phyloP scores from a whole-genome alignment of 2,113 vertebrate species.

The Neofelis nebulosa region DNA sequence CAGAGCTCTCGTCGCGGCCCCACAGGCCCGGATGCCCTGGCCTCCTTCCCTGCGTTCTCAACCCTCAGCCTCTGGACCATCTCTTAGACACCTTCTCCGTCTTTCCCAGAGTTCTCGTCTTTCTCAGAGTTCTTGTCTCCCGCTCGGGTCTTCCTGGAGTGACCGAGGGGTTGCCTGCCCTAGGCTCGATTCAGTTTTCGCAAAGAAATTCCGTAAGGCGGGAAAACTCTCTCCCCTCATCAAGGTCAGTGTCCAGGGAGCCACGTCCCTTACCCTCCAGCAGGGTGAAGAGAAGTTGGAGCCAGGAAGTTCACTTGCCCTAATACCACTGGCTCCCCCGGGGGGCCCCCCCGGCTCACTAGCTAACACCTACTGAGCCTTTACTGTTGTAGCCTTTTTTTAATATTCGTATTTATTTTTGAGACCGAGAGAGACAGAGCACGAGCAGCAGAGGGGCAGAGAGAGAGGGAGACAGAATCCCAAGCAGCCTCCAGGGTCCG shows the following conservation, averaged over 20 bases:
- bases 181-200: neutral
- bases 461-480: no score
- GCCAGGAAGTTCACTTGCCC: neutral
- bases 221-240: neutral
- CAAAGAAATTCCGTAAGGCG: neutral
- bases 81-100: neutral
- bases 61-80: neutral
- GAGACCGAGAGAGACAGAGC: no score
- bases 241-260: neutral
- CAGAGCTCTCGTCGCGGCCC: neutral
- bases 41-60: neutral
- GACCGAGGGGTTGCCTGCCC: neutral
- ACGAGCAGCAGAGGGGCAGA: no score
- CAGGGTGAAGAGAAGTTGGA: neutral
- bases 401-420: no score
- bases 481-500: no score
- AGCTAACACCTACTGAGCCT: neutral
- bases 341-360: no score
- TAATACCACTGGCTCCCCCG: neutral
- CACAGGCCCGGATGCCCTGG: accelerated
- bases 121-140: neutral
- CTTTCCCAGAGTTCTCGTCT: neutral
- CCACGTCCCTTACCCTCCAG: neutral
- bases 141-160: neutral
- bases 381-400: neutral